Conservation (phyloP, 2,113 vertebrate species). For the Sminthopsis crassicaudata region DNA sequence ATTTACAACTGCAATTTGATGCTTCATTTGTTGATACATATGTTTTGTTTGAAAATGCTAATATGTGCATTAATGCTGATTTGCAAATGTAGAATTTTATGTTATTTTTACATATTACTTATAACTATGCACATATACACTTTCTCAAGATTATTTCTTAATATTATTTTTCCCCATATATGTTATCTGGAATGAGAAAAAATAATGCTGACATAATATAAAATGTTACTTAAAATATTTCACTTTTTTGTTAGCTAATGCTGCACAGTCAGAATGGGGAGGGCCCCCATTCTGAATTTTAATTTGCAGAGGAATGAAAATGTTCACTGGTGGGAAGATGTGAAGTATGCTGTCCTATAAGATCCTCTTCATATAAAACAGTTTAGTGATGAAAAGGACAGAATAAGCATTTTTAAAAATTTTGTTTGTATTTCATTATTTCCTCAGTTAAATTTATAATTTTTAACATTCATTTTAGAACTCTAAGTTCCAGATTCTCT, state of each 20-base stretch:
- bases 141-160: background rate
- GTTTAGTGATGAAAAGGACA: background rate
- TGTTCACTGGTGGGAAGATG: background rate
- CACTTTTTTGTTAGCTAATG: background rate
- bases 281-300: background rate
- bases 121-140: background rate
- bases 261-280: background rate
- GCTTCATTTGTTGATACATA: background rate
- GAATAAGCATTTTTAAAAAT: background rate
- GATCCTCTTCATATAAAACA: background rate
- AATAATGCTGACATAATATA: background rate
- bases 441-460: too few relatives aligned
- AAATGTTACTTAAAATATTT: background rate
- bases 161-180: background rate
- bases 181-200: background rate
- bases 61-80: background rate
- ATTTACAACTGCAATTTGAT: background rate
- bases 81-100: background rate
- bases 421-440: too few relatives aligned
- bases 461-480: too few relatives aligned
- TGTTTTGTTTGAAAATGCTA: background rate
- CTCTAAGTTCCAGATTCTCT: too few relatives aligned
- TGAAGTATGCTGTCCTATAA: too few relatives aligned
- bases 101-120: background rate
- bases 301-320: background rate